Base-by-base conservation (phyloP, 2,113 vertebrate species). In the Lepus americanus region DNA sequence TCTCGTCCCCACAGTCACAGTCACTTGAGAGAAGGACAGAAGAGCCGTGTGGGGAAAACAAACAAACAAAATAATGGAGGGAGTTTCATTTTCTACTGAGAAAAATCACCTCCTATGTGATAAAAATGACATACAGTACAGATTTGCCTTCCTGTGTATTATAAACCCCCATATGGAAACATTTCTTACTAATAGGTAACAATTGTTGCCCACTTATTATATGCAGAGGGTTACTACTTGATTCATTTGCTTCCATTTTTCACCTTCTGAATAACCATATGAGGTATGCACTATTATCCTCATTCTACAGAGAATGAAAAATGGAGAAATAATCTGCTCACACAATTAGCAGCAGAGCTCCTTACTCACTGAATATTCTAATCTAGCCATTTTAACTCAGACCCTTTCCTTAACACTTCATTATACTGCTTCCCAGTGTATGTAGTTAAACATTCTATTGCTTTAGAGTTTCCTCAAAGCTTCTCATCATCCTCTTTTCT, bases 231-330 rank as follows among this genome's bases (percentile, higher is more conserved):
- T 33, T 66, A 33, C 14, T 27, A 33, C 29, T 78, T 86, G 63
- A 86, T 49, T 84, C 63, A 23, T 64, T 93, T 9, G 16, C 67
- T 78, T 90, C 82, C 44, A 87, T 33, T 87, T 95, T 83, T 86
- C 27, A 59, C 79, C 72, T 78, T 80, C 33, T 49, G 61, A 86
- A 12, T 36, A 87, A 59, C 19, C 27, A 14, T 84, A 14, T 3
- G 16, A 63, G 61, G 51, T 11, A 81, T 87, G 17, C 74, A 76
- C 25, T 72, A 20, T 51, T 77, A 63, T 33, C 20, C n/a, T 64
- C 13, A 36, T 49, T 55, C 25, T 27, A 76, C 51, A 94, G 39
- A 22, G 14, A 72, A 64, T 69, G 36, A 61, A 36, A 69, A 44
- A 61, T 1, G 20, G 39, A 70, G 66, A 87, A 53, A 72, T 31